Percentiles rank a stretch among this genome's conserved stretches.
Evolutionary conservation across 2,888 invertebrate species (phyloP).

Genomic region (Escarpia spicata): DNA sequence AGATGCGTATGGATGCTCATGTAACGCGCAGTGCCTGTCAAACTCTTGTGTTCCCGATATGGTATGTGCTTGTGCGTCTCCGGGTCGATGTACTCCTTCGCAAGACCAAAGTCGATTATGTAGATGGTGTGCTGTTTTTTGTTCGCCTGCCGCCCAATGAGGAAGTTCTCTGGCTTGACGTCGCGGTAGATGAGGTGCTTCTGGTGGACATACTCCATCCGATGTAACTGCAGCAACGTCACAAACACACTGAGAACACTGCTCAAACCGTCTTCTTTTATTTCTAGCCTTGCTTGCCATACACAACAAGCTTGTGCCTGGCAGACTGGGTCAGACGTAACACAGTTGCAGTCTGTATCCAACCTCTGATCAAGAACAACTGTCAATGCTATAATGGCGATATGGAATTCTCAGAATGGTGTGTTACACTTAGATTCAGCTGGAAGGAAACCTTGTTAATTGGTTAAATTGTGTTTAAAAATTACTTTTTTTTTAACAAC

Average conservation of each 20-base stretch:
- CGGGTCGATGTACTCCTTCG: constrained; percentile 99
- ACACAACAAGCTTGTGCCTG: neutral
- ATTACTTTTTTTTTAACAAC: too few relatives aligned
- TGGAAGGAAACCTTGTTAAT: too few relatives aligned
- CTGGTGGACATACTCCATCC: constrained; percentile 99
- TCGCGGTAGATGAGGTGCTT: constrained; percentile 99
- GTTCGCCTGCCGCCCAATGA: constrained; percentile 96
- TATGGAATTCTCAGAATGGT: neutral
- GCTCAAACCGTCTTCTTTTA: neutral
- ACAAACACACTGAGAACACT: neutral
- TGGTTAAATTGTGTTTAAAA: too few relatives aligned
- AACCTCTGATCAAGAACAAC: neutral
- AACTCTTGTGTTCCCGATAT: constrained; percentile 99
- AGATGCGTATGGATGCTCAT: constrained; percentile 99
- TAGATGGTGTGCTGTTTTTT: constrained; percentile 98
- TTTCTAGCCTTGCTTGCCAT: neutral
- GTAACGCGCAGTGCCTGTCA: constrained; percentile 99
- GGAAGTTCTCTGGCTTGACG: constrained; percentile 99
- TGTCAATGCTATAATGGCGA: neutral
- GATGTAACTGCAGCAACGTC: constrained; percentile 80
- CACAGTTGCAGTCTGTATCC: neutral
- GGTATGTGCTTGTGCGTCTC: constrained; percentile 95
- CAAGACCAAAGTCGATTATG: constrained; percentile 99
- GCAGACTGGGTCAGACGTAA: neutral
- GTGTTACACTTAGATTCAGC: too few relatives aligned